phyloP scores from a whole-genome alignment of 2,888 invertebrate genomes.

The Drosophila differens region DNA sequence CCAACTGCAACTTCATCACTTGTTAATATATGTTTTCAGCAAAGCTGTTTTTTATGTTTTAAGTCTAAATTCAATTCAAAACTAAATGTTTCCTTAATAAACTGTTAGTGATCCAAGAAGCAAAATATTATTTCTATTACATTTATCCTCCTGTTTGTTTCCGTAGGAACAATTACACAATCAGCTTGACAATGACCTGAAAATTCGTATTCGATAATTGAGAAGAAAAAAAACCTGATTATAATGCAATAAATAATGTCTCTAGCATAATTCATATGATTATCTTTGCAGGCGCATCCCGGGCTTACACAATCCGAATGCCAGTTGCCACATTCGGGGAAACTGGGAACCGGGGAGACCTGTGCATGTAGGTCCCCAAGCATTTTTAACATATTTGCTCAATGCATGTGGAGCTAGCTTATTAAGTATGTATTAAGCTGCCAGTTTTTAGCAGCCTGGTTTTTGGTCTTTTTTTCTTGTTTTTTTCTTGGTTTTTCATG shows the following conservation, averaged over 20 bases:
- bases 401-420: slow-evolving; percentile 62
- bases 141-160: neutral
- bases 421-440: slow-evolving; percentile 60
- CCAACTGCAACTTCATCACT: no score
- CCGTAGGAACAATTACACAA: neutral
- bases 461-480: slow-evolving; percentile 13
- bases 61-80: neutral
- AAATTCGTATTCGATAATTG: neutral
- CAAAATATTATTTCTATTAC: neutral
- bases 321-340: slow-evolving; percentile 13
- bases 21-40: neutral
- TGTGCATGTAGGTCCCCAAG: slow-evolving; percentile 12
- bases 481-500: slow-evolving; percentile 24
- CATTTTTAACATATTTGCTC: slow-evolving; percentile 64
- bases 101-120: neutral
- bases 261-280: slow-evolving; percentile 22
- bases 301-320: slow-evolving; percentile 57
- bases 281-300: slow-evolving; percentile 47
- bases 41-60: neutral
- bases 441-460: slow-evolving; percentile 33
- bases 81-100: neutral
- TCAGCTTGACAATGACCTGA: neutral
- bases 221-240: neutral
- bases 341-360: slow-evolving; percentile 4
- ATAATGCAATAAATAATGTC: slow-evolving; percentile 9